Conservation (phyloP, 2,113 vertebrate genomes). For the Xyliphius kryptos region DNA sequence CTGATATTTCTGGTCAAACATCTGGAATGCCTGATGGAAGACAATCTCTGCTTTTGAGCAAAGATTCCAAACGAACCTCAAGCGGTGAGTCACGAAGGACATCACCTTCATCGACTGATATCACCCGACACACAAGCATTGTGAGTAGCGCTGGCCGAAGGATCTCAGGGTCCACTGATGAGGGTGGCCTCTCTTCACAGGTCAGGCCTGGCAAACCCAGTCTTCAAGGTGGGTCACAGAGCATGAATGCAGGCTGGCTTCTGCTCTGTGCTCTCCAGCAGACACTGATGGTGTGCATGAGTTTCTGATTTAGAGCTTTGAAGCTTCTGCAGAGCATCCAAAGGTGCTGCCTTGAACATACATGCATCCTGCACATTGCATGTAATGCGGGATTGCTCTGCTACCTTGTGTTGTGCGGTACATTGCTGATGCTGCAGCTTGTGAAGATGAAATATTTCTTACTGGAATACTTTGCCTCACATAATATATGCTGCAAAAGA, state of each 20-base stretch:
- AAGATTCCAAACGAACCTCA: constrained; percentile 21
- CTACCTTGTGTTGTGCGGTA: not conserved
- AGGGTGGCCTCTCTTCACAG: constrained; percentile 38
- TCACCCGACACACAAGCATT: not conserved
- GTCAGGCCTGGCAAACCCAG: constrained; percentile 33
- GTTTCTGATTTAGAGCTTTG: constrained; percentile 15
- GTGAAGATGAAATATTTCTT: constrained; percentile 13
- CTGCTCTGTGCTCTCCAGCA: constrained; percentile 13
- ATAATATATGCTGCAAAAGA: not conserved
- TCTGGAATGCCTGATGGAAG: constrained; percentile 1
- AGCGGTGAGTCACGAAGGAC: constrained; percentile 8
- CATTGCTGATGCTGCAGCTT: constrained; percentile 22
- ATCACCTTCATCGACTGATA: constrained; percentile 8
- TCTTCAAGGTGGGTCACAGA: constrained; percentile 50
- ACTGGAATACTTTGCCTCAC: constrained; percentile 2
- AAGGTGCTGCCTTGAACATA: not conserved
- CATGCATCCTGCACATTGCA: constrained; percentile 13
- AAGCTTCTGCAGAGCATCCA: constrained; percentile 2
- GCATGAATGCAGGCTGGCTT: constrained; percentile 5
- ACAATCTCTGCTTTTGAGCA: not conserved
- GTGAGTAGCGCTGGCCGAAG: not conserved
- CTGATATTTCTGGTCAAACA: not conserved
- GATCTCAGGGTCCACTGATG: constrained; percentile 34
- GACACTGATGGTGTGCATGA: constrained; percentile 36
- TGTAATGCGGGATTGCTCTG: constrained; percentile 14